phyloP scores from a whole-genome alignment of 2,797 vertebrate species.

The Limosa lapponica region DNA sequence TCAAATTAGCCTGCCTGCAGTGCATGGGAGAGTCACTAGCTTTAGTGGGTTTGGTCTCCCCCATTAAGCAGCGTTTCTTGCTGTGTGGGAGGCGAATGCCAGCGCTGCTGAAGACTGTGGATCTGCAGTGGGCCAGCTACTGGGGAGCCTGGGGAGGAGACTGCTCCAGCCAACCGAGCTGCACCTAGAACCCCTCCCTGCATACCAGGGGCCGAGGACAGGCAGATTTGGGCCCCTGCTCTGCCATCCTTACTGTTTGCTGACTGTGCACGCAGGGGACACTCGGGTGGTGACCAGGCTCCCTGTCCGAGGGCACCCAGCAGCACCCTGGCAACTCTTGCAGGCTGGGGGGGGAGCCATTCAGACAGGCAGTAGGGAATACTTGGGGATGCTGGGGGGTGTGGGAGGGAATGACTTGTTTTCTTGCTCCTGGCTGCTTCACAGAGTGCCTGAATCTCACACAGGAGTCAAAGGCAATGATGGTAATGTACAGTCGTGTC shows the following conservation, averaged over 20 bases:
- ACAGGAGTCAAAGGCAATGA: neutral
- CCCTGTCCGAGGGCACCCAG: neutral
- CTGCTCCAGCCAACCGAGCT: neutral
- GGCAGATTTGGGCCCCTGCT: neutral
- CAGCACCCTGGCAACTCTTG: neutral
- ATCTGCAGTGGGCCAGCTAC: neutral
- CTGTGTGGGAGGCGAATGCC: neutral
- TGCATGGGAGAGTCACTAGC: neutral
- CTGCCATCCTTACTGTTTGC: neutral
- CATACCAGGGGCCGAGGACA: neutral
- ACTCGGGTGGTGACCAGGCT: neutral
- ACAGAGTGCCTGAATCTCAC: neutral
- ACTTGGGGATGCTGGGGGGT: accelerated
- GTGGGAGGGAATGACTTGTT: neutral
- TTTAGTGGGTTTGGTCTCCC: neutral
- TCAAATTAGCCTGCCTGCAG: neutral
- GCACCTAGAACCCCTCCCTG: neutral
- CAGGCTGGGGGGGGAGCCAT: neutral
- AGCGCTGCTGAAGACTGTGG: neutral
- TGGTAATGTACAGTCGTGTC: neutral
- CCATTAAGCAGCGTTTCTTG: neutral
- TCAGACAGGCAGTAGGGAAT: neutral
- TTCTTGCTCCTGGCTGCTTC: neutral
- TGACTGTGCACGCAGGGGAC: neutral
- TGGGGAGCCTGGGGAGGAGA: neutral